Evolutionary conservation across 2,113 vertebrate species (phyloP).

Genomic region (Percopsis transmontana): DNA sequence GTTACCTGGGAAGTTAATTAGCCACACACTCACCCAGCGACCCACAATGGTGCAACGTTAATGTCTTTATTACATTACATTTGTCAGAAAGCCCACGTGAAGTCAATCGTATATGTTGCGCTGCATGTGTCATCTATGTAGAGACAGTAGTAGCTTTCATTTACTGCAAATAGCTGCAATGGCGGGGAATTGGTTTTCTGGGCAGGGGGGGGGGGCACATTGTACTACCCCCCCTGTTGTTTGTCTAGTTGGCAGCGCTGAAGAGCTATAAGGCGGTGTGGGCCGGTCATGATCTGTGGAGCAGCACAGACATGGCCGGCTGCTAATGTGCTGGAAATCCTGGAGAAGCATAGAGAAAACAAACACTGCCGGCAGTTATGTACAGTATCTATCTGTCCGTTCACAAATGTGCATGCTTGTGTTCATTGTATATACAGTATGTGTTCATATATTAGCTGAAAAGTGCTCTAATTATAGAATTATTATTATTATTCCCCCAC

Average conservation of each 20-base stretch:
- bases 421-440: background rate
- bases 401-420: background rate
- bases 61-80: no score
- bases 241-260: slow-evolving; percentile 46
- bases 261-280: slow-evolving; percentile 31
- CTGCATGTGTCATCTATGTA: no score
- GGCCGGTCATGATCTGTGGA: slow-evolving; percentile 35
- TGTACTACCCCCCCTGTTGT: background rate
- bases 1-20: no score
- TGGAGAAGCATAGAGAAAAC: slow-evolving; percentile 28
- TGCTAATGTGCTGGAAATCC: slow-evolving; percentile 70
- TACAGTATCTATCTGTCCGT: background rate
- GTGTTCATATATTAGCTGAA: background rate
- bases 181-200: no score
- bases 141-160: no score
- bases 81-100: no score
- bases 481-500: slow-evolving; percentile 16
- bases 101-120: no score
- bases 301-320: slow-evolving; percentile 34
- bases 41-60: no score
- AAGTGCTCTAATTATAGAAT: slow-evolving; percentile 24
- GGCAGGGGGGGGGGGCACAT: no score
- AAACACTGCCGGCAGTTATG: slow-evolving; percentile 19
- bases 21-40: no score
- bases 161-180: no score